These are phyloP conservation scores for Gallinago nigripennis DNA, from an alignment of 2,797 vertebrate genomes.

Conservation along the genomic window DNA sequence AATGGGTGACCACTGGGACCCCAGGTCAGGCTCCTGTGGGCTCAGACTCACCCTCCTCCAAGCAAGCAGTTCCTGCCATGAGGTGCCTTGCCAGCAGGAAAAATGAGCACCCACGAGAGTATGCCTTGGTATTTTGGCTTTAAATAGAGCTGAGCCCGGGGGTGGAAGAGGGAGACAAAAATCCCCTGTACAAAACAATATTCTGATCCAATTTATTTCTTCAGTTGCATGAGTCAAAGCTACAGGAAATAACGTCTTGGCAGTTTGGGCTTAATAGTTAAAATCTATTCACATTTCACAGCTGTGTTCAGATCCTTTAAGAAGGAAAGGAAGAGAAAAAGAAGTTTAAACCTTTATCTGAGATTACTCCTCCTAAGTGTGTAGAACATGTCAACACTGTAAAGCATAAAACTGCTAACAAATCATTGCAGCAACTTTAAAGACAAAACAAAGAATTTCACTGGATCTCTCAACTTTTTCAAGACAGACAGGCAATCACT, in stretches of 20 bases:
- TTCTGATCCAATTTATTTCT: not conserved
- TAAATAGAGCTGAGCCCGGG: not conserved
- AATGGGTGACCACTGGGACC: not conserved
- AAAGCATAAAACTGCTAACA: not conserved
- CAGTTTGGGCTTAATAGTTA: not conserved
- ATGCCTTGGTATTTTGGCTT: not conserved
- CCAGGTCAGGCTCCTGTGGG: not conserved
- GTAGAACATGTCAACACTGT: not conserved
- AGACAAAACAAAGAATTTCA: not conserved
- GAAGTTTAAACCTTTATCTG: not conserved
- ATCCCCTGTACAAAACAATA: not conserved
- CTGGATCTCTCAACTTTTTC: not conserved
- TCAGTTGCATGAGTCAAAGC: slow-evolving; percentile 11
- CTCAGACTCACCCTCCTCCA: not conserved
- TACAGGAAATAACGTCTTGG: slow-evolving; percentile 12
- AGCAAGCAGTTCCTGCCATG: not conserved
- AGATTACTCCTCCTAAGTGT: not conserved
- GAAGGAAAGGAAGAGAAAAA: not conserved
- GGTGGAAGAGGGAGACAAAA: slow-evolving; percentile 10
- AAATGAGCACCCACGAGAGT: not conserved
- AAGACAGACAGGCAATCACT: not conserved
- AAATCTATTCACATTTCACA: slow-evolving; percentile 29
- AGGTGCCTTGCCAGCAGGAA: not conserved
- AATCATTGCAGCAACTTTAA: not conserved
- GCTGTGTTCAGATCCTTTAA: slow-evolving; percentile 5